A percentile compares a stretch with the other conserved stretches of the same genome.
Conservation (phyloP, 2,113 vertebrate species). For the Taxidea taxus region DNA sequence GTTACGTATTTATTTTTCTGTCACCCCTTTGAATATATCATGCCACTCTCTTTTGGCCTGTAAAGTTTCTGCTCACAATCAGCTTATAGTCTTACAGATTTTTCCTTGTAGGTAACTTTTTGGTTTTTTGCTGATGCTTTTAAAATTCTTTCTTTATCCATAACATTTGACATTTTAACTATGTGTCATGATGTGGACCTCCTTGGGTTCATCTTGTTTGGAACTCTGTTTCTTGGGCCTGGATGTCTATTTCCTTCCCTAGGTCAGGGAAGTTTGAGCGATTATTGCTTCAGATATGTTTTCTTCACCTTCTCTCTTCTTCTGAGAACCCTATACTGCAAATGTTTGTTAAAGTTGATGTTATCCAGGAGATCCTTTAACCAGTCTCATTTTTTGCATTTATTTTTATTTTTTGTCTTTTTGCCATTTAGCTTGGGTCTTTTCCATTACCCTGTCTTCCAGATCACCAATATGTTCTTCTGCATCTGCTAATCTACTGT, state of each 20-base stretch:
- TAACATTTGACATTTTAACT: neutral
- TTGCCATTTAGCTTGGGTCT: neutral
- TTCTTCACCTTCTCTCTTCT: neutral
- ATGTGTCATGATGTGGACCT: neutral
- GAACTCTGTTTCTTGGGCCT: neutral
- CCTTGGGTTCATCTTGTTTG: neutral
- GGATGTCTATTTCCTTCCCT: neutral
- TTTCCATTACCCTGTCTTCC: neutral
- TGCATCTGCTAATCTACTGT: neutral
- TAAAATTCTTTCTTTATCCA: neutral
- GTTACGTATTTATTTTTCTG: neutral
- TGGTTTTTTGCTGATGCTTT: neutral
- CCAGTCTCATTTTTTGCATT: neutral
- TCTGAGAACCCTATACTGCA: neutral
- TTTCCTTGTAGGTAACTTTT: neutral
- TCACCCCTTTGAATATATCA: neutral
- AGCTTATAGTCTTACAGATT: neutral
- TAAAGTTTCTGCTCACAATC: neutral
- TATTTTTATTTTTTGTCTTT: neutral
- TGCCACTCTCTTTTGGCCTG: neutral
- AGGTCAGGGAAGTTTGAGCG: neutral
- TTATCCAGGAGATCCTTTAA: neutral
- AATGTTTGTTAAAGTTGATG: neutral
- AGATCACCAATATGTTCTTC: neutral
- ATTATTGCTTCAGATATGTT: neutral